A percentile compares a stretch with the other conserved stretches of the same genome.
phyloP scores from a whole-genome alignment of 2,797 vertebrate species.

The Lithobates sylvaticus region DNA sequence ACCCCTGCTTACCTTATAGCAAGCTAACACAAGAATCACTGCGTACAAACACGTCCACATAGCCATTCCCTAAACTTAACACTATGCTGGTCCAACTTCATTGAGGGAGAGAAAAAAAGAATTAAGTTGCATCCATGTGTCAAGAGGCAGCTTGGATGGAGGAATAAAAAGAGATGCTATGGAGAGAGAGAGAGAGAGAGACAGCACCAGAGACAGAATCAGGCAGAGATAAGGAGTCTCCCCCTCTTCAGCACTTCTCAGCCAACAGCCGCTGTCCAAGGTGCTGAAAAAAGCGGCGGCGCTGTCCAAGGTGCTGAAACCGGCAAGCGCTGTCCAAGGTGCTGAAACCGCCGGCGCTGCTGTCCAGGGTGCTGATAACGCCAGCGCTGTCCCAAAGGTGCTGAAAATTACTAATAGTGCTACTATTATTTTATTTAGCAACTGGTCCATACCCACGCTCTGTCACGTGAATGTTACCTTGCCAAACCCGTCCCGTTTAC shows the following conservation, averaged over 20 bases:
- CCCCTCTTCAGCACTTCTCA: constrained; percentile 73
- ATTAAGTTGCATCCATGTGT: constrained; percentile 66
- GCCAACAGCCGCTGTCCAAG: constrained; percentile 75
- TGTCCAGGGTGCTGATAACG: constrained; percentile 64
- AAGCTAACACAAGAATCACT: constrained; percentile 88
- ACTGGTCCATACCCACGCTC: constrained; percentile 80
- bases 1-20: constrained; percentile 87
- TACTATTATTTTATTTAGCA: constrained; percentile 71
- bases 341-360: constrained; percentile 38
- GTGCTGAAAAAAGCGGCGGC: too few species aligned
- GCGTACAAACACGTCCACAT: constrained; percentile 83
- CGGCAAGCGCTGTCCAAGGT: constrained; percentile 71
- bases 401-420: too few species aligned
- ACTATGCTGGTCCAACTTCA: constrained; percentile 89
- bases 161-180: constrained; percentile 22
- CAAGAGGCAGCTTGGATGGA: constrained; percentile 8
- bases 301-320: constrained; percentile 69
- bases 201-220: neutral
- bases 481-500: constrained; percentile 87
- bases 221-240: constrained; percentile 8
- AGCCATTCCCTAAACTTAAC: constrained; percentile 95
- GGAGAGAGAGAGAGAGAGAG: constrained; percentile 18
- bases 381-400: constrained; percentile 72
- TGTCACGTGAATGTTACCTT: constrained; percentile 88
- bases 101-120: constrained; percentile 77